Conservation (phyloP, 1,140 invertebrate genomes). For the Amyelois transitella region DNA sequence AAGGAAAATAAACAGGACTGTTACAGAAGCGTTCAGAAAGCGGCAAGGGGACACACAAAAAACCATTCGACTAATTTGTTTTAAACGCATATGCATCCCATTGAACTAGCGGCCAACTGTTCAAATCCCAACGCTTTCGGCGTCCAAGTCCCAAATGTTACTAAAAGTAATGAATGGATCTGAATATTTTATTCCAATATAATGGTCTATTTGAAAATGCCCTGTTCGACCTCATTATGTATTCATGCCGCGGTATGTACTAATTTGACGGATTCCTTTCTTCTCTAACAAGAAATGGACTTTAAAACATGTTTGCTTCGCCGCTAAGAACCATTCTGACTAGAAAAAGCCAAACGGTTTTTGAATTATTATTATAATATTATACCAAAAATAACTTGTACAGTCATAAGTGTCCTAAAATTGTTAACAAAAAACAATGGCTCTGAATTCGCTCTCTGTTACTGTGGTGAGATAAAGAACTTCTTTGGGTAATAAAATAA, state of each 20-base stretch:
- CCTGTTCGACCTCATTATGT: slow-evolving; percentile 68
- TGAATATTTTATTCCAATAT: slow-evolving; percentile 70
- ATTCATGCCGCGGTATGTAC: slow-evolving; percentile 66
- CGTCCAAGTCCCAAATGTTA: slow-evolving; percentile 40
- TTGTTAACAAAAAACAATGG: too few species aligned
- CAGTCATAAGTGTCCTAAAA: too few species aligned
- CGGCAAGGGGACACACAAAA: slow-evolving; percentile 19
- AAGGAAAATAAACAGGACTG: neutral
- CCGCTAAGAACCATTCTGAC: slow-evolving; percentile 18
- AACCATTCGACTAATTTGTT: slow-evolving; percentile 26
- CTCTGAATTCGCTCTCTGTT: too few species aligned
- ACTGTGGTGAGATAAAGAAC: too few species aligned
- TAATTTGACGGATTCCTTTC: slow-evolving; percentile 51
- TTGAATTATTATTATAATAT: too few species aligned
- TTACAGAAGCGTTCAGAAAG: slow-evolving; percentile 5
- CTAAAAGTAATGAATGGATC: slow-evolving; percentile 58
- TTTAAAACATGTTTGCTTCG: slow-evolving; percentile 31
- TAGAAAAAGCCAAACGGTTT: too few species aligned
- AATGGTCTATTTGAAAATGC: slow-evolving; percentile 60
- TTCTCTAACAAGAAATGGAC: slow-evolving; percentile 35
- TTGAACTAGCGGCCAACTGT: slow-evolving; percentile 42
- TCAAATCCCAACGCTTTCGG: slow-evolving; percentile 60
- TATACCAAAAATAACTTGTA: too few species aligned
- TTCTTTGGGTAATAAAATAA: too few species aligned
- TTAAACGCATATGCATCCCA: slow-evolving; percentile 23